Conservation (phyloP, 2,113 vertebrate genomes). For the Phalacrocorax brasilianus region DNA sequence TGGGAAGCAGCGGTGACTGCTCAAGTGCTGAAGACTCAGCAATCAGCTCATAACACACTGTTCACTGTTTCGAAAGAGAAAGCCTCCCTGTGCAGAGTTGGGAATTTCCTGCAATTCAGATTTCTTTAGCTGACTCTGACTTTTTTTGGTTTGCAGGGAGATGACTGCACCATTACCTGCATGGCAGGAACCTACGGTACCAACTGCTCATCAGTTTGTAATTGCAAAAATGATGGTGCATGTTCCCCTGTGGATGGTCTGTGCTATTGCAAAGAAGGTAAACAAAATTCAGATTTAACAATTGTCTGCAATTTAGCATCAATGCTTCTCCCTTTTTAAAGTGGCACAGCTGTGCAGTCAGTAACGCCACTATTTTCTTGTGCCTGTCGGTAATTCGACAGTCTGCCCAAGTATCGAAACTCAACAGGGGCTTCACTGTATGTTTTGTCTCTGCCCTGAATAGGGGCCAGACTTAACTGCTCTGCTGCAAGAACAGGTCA, state of each 20-base stretch:
- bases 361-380: neutral
- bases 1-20: conserved; percentile 24
- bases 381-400: neutral
- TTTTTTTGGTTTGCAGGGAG: conserved; percentile 77
- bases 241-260: conserved; percentile 91
- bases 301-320: neutral
- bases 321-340: neutral
- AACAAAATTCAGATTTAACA: neutral
- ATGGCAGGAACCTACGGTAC: conserved; percentile 84
- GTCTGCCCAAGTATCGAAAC: neutral
- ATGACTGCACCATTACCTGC: conserved; percentile 86
- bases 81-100: neutral
- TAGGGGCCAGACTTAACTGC: neutral
- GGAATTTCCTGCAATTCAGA: conserved; percentile 2
- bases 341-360: neutral
- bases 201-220: conserved; percentile 89
- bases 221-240: conserved; percentile 84
- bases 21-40: conserved; percentile 40
- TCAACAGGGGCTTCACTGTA: neutral
- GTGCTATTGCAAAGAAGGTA: conserved; percentile 94
- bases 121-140: conserved; percentile 5
- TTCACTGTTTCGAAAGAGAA: neutral
- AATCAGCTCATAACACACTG: conserved; percentile 20
- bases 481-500: neutral
- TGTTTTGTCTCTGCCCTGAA: neutral